Evolutionary conservation across 2,797 vertebrate species (phyloP).

Genomic region (Lacerta viridis): DNA sequence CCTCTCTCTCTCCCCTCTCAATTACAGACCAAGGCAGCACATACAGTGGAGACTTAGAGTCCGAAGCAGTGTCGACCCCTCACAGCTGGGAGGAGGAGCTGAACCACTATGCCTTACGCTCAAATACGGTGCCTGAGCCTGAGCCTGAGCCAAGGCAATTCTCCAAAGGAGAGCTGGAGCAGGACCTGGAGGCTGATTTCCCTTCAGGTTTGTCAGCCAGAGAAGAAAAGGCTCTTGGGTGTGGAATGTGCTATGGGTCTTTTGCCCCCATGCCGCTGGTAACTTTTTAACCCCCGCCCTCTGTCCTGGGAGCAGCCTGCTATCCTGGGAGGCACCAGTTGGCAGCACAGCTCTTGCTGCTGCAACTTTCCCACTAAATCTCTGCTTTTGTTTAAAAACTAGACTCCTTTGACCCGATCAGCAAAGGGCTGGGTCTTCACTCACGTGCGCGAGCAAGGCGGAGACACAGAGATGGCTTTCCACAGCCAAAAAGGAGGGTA

Average conservation of each 20-base stretch:
- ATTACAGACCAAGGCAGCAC: conserved; percentile 88
- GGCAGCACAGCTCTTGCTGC: not conserved
- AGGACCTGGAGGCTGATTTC: conserved; percentile 94
- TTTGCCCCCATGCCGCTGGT: accelerated
- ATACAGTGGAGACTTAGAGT: conserved; percentile 91
- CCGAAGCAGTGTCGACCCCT: conserved; percentile 90
- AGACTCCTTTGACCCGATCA: conserved; percentile 87
- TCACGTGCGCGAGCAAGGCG: conserved; percentile 84
- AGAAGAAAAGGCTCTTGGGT: not conserved
- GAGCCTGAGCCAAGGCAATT: conserved; percentile 77
- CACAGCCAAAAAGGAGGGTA: conserved; percentile 89
- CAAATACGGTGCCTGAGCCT: conserved; percentile 78
- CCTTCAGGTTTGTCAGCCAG: conserved; percentile 85
- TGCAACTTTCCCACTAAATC: not conserved
- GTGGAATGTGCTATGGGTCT: too few relatives aligned
- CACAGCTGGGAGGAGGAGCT: conserved; percentile 93
- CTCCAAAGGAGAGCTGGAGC: conserved; percentile 80
- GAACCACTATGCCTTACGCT: conserved; percentile 83
- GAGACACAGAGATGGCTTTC: conserved; percentile 88
- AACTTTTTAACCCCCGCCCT: not conserved
- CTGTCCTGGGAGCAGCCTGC: not conserved
- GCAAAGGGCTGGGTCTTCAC: conserved; percentile 82
- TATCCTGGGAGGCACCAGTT: too few relatives aligned
- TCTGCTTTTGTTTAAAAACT: conserved; percentile 70
- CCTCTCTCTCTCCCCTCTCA: conserved; percentile 40